Conservation (phyloP, 2,113 vertebrate genomes). For the Phyllostomus hastatus region DNA sequence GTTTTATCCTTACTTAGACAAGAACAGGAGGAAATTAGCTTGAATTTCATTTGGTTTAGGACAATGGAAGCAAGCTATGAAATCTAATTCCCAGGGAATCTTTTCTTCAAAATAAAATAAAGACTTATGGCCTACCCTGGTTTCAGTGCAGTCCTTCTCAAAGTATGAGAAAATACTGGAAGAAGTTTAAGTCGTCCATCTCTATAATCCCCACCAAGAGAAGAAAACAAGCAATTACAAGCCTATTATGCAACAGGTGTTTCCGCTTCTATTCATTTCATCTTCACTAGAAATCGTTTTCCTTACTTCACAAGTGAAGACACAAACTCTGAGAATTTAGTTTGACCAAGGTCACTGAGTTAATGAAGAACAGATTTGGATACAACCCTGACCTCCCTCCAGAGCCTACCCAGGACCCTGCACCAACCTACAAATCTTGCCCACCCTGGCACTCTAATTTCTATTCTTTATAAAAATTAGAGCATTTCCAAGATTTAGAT, state of each 20-base stretch:
- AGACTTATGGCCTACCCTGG: not conserved
- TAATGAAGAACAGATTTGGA: conserved; percentile 19
- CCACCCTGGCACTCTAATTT: not conserved
- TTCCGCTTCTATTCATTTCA: conserved; percentile 49
- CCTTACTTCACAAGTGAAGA: conserved; percentile 21
- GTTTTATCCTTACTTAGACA: conserved; percentile 60
- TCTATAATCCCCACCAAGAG: conserved; percentile 49
- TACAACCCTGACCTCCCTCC: not conserved
- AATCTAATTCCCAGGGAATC: conserved; percentile 69
- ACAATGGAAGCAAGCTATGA: conserved; percentile 64
- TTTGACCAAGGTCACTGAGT: not conserved
- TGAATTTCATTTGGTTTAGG: conserved; percentile 64
- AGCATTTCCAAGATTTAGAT: not conserved
- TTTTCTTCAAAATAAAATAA: conserved; percentile 51
- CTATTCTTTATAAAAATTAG: not conserved
- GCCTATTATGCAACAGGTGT: conserved; percentile 58
- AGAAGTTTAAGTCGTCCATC: conserved; percentile 27
- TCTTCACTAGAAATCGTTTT: conserved; percentile 45
- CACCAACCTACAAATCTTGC: not conserved
- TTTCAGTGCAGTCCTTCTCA: not conserved
- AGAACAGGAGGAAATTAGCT: conserved; percentile 57
- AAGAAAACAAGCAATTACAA: conserved; percentile 45
- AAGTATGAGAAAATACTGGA: conserved; percentile 52
- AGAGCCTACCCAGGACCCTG: not conserved
- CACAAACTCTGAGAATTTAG: not conserved